Evolutionary conservation across 2,113 vertebrate species (phyloP).

Genomic region (Myiozetetes cayanensis): DNA sequence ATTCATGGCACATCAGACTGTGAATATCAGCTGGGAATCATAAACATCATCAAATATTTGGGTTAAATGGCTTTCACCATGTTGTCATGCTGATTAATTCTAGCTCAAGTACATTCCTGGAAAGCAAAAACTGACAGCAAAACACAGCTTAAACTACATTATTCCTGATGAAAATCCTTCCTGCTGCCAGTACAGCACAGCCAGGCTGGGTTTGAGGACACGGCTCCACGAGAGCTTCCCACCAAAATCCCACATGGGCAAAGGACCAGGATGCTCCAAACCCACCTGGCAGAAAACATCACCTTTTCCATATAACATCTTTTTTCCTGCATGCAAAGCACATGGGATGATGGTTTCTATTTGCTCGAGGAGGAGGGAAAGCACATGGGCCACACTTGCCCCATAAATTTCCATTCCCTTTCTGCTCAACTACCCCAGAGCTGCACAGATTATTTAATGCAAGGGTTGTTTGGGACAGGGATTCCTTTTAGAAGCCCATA

Average conservation of each 20-base stretch:
- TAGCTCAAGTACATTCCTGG: neutral
- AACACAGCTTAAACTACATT: neutral
- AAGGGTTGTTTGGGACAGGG: neutral
- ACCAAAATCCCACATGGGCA: neutral
- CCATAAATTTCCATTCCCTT: neutral
- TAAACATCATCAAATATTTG: neutral
- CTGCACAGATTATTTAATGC: neutral
- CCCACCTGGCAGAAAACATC: neutral
- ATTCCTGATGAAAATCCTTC: neutral
- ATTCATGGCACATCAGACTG: neutral
- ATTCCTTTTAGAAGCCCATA: neutral
- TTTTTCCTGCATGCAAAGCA: neutral
- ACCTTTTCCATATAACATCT: neutral
- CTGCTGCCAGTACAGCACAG: neutral
- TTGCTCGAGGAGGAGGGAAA: neutral
- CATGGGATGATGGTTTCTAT: neutral
- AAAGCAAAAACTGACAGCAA: neutral
- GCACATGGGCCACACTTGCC: neutral
- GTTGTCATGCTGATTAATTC: neutral
- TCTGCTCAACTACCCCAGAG: neutral
- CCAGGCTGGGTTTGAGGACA: neutral
- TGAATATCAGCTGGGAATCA: neutral
- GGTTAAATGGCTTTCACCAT: slow-evolving; percentile 2
- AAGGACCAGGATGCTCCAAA: neutral
- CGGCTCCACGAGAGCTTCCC: neutral